A percentile compares a stretch with the other conserved stretches of the same genome.
phyloP scores from a whole-genome alignment of 2,113 vertebrate species.

The Helogale parvula region DNA sequence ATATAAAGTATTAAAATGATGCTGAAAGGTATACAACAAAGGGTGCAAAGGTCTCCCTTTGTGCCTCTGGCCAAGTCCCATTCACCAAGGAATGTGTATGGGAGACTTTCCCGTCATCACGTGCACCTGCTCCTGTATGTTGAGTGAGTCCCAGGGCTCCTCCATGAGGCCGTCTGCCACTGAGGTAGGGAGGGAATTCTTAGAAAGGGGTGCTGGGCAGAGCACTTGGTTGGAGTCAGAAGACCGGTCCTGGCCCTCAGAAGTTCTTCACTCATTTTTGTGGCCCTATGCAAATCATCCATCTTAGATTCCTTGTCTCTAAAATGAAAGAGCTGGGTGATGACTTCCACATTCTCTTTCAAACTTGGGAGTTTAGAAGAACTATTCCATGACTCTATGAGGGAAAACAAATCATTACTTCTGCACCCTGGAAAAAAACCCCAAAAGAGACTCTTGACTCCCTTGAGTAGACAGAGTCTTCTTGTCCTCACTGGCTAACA shows the following conservation, averaged over 20 bases:
- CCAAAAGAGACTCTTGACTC: not conserved
- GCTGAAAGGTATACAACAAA: not conserved
- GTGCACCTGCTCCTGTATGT: rapidly evolving
- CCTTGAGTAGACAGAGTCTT: not conserved
- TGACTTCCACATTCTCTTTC: not conserved
- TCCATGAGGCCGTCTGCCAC: rapidly evolving
- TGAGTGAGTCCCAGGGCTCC: not conserved
- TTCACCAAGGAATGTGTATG: not conserved
- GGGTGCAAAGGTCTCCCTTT: not conserved
- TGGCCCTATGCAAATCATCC: not conserved
- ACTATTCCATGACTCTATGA: not conserved
- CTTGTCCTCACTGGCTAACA: not conserved
- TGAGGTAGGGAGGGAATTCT: not conserved
- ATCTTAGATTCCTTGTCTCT: not conserved
- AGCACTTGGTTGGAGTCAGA: not conserved
- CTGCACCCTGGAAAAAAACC: not conserved
- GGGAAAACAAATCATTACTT: not conserved
- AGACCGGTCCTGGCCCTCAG: not conserved
- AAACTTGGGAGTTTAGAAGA: not conserved
- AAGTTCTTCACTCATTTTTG: not conserved
- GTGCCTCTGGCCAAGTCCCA: no score
- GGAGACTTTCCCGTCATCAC: not conserved
- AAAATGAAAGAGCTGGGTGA: not conserved
- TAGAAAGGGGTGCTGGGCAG: not conserved
- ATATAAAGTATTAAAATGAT: not conserved